Conservation (phyloP, 1,140 invertebrate genomes). For the Acromyrmex charruanus region DNA sequence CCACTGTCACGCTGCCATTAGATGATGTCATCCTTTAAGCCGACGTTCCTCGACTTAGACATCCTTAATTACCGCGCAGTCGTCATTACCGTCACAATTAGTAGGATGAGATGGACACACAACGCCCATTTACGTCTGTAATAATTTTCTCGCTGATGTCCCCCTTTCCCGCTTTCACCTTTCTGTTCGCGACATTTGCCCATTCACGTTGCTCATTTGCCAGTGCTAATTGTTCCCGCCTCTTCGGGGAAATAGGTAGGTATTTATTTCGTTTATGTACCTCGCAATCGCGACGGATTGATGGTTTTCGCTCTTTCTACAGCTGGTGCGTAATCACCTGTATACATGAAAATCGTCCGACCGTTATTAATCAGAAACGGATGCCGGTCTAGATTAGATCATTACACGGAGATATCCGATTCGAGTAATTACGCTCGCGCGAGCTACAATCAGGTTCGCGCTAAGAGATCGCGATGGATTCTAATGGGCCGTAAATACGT, state of each 20-base stretch:
- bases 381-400: conserved; percentile 31
- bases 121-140: conserved; percentile 9
- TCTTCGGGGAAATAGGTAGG: neutral
- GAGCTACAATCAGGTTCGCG: conserved; percentile 15
- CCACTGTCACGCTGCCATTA: conserved; percentile 18
- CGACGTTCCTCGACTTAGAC: conserved; percentile 32
- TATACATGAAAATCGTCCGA: neutral
- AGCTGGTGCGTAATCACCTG: neutral
- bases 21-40: conserved; percentile 57
- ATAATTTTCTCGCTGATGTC: conserved; percentile 39
- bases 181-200: neutral
- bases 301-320: neutral
- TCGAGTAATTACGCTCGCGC: conserved; percentile 3
- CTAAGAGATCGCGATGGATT: conserved; percentile 47
- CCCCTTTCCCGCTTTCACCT: neutral
- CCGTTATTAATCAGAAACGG: conserved; percentile 40
- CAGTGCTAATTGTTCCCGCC: conserved; percentile 40
- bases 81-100: conserved; percentile 68
- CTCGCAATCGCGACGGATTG: neutral
- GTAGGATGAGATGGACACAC: conserved; percentile 35
- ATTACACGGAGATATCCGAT: conserved; percentile 11
- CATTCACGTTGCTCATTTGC: conserved; percentile 22
- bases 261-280: neutral
- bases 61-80: conserved; percentile 54
- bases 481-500: conserved; percentile 27